Conservation (phyloP, 2,888 invertebrate genomes). For the Dinocampus coccinellae region DNA sequence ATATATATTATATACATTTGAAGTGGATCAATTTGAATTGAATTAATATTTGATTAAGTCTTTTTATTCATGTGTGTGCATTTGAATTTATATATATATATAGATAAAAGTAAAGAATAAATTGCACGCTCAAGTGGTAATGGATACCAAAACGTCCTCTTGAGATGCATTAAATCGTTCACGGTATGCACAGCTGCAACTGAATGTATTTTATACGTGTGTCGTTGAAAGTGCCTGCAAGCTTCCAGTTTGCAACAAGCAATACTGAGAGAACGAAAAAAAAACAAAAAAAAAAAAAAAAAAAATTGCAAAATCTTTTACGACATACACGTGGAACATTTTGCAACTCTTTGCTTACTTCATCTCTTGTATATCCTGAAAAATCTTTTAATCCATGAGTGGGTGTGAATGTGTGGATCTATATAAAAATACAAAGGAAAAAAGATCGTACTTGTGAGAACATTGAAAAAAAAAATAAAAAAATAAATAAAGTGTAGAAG, state of each 20-base stretch:
- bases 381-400: too few species aligned
- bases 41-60: neutral
- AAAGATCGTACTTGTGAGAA: neutral
- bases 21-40: neutral
- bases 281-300: neutral
- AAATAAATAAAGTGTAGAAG: too few species aligned
- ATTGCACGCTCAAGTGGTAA: constrained; percentile 2
- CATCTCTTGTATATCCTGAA: neutral
- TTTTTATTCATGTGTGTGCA: neutral
- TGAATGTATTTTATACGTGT: constrained; percentile 17
- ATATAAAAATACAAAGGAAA: too few species aligned
- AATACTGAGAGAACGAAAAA: neutral
- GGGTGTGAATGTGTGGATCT: neutral
- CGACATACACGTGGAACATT: constrained; percentile 22
- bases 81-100: neutral
- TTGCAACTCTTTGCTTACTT: constrained; percentile 15
- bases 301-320: constrained; percentile 10
- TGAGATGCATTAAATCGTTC: constrained; percentile 34
- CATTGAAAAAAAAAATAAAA: neutral
- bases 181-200: constrained; percentile 28
- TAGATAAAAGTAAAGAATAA: constrained; percentile 1
- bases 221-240: neutral
- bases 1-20: neutral
- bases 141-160: constrained; percentile 24
- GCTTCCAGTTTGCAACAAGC: constrained; percentile 16